A percentile compares a stretch with the other conserved stretches of the same genome.
Conservation (phyloP, 2,888 invertebrate species). For the Capitulum mitella region DNA sequence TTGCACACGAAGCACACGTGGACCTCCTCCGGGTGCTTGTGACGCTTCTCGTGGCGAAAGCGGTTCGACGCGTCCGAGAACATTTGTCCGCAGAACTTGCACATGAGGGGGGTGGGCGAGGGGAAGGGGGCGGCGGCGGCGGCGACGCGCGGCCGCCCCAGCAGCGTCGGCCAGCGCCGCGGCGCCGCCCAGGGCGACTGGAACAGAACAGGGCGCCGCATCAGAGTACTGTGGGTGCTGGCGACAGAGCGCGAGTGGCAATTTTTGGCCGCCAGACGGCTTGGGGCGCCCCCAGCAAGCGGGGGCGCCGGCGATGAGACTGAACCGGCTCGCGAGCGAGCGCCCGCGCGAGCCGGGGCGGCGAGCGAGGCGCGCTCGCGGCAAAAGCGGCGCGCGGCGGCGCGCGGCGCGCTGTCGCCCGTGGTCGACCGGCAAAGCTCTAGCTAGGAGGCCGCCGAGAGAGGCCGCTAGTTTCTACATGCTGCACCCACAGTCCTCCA, state of each 20-base stretch:
- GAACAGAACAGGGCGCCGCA: background rate
- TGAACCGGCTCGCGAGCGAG: background rate
- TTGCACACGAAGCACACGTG: conserved; percentile 26
- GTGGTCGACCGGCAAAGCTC: conserved; percentile 10
- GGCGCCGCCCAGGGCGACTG: background rate
- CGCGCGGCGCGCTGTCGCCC: background rate
- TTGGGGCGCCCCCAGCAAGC: no score
- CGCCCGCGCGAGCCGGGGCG: background rate
- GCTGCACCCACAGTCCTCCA: conserved; percentile 22
- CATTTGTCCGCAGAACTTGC: conserved; percentile 25
- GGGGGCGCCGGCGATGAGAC: no score
- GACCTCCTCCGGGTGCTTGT: conserved; percentile 23
- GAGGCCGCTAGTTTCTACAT: conserved; percentile 23
- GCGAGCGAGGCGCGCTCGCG: background rate
- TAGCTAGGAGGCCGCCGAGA: conserved; percentile 1
- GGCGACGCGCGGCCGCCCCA: background rate
- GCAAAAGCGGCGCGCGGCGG: no score
- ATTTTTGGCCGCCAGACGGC: background rate
- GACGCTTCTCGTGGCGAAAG: conserved; percentile 24
- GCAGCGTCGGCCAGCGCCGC: background rate
- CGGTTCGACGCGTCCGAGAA: conserved; percentile 25
- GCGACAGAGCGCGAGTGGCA: background rate
- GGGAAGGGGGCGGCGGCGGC: background rate
- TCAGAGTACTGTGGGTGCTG: background rate
- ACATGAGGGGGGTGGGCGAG: conserved; percentile 26